Base-by-base conservation (phyloP, 2,113 vertebrate genomes). In the Nothobranchius furzeri region DNA sequence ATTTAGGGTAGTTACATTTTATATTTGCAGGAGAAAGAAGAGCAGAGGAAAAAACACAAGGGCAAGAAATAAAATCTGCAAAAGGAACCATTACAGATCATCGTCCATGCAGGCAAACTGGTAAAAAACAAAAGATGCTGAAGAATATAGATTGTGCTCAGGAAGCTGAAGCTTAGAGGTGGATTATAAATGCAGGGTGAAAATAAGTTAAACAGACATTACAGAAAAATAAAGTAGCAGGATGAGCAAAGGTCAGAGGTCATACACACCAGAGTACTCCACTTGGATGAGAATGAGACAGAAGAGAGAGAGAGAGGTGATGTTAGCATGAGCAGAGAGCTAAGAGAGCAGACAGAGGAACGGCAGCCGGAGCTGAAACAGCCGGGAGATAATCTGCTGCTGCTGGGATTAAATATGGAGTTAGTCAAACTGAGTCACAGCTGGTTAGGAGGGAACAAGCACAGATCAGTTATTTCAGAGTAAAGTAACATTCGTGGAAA, bases 201-300 rank as follows among this genome's bases (percentile, higher is more conserved):
- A 43, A 24, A 80, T 81, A 69, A 60, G 45, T 13, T 60, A 59
- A 65, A 46, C 49, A 60, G 65, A 68, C 30, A 30, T 30, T 10
- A 72, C 7, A 77, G 56, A 68, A 52, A 75, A 60, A 60, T 46
- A 53, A 25, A 49, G 46, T 47, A 42, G 62, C 68, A 40, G 64
- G 9, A 37, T 53, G 73, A 78, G 66, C 78, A 84, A 55, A 83
- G 82, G 73, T 80, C 73, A 71, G 78, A 93, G 91, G 93, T 94
- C 89, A 97, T 99, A 99, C 97, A 98, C 96, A 99, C 97, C 97
- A 90, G 96, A 99, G 93, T 98, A 99, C 93, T 99, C 96, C 93
- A 96, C 97, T 99, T 3, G 94, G 94, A 93, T 90, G 93, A 94
- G 93, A 95, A 94, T 80, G 94, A 92, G 95, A 94, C 56, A 88